Percentiles rank a stretch among this genome's conserved stretches.
Evolutionary conservation across 2,888 invertebrate species (phyloP).

Genomic region (Oegoconia quadripuncta): DNA sequence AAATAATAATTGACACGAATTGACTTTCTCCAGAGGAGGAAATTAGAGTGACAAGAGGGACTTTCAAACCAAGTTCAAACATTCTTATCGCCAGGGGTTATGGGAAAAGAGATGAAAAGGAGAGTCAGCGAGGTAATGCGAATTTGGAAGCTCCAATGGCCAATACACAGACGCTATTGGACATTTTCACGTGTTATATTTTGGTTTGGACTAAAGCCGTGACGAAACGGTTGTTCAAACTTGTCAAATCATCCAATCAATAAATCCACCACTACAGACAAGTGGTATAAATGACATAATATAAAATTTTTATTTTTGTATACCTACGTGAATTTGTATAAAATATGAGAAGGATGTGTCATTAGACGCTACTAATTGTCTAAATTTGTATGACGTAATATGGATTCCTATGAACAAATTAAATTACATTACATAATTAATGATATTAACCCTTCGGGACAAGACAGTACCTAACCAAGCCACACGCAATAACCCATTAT

Average conservation of each 20-base stretch:
- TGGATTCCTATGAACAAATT: too few relatives aligned
- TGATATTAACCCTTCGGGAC: too few relatives aligned
- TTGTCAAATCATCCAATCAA: background rate
- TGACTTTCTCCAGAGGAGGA: slow-evolving; percentile 59
- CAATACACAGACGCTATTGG: slow-evolving; percentile 15
- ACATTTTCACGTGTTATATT: slow-evolving; percentile 4
- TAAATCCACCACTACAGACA: too few relatives aligned
- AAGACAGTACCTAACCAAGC: too few relatives aligned
- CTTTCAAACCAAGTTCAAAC: slow-evolving; percentile 61
- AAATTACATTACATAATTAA: too few relatives aligned
- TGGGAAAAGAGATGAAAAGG: slow-evolving; percentile 38
- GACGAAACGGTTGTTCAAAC: slow-evolving; percentile 17
- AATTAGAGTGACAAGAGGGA: slow-evolving; percentile 55
- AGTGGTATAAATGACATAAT: too few relatives aligned
- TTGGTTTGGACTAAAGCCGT: slow-evolving; percentile 14
- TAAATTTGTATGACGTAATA: too few relatives aligned
- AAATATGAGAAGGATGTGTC: too few relatives aligned
- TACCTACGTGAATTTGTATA: too few relatives aligned
- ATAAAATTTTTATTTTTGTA: too few relatives aligned
- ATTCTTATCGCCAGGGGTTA: slow-evolving; percentile 65
- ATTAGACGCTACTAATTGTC: too few relatives aligned
- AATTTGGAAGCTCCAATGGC: slow-evolving; percentile 20
- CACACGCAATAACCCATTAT: too few relatives aligned
- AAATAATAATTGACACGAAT: slow-evolving; percentile 23
- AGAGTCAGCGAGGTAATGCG: slow-evolving; percentile 31